A percentile compares a stretch with the other conserved stretches of the same genome.
These are phyloP conservation scores for Lordiphosa fenestrarum DNA, from an alignment of 2,888 invertebrate genomes.

Conservation along the genomic window DNA sequence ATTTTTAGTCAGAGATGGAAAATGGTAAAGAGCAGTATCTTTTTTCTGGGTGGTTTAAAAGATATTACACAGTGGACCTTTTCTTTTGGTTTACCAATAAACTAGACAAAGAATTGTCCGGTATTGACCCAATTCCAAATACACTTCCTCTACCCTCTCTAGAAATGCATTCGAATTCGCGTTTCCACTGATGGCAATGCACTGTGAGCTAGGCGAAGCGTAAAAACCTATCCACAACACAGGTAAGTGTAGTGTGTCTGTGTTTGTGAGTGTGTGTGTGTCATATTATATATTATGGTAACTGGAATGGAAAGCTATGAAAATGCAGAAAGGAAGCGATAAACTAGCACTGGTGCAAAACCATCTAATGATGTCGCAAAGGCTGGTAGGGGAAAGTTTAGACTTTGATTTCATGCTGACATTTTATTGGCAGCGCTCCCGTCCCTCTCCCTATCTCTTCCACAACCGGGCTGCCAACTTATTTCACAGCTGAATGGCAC, in stretches of 20 bases:
- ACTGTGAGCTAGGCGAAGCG: conserved; percentile 15
- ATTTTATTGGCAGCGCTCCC: conserved; percentile 51
- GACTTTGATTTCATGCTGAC: conserved; percentile 43
- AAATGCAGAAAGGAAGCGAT: conserved; percentile 34
- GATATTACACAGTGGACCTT: too few species aligned
- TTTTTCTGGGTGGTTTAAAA: too few species aligned
- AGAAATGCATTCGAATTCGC: conserved; percentile 8
- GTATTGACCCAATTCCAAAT: too few species aligned
- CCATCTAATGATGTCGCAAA: conserved; percentile 20
- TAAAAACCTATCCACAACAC: conserved; percentile 28
- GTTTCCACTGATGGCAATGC: conserved; percentile 32
- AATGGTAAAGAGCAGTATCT: too few species aligned
- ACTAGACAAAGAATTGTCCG: too few species aligned
- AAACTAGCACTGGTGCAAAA: conserved; percentile 17
- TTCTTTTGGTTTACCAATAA: too few species aligned
- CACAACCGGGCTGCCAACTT: conserved; percentile 31
- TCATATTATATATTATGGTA: conserved; percentile 42
- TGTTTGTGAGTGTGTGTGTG: conserved; percentile 1
- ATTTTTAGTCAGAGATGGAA: too few species aligned
- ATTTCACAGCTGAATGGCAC: conserved; percentile 53
- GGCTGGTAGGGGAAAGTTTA: neutral
- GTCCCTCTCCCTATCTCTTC: neutral
- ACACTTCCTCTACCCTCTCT: too few species aligned
- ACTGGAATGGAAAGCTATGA: conserved; percentile 63
- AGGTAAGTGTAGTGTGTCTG: conserved; percentile 16